Base-by-base conservation (phyloP, 2,888 invertebrate genomes). In the Caenorhabditis zanzibari region DNA sequence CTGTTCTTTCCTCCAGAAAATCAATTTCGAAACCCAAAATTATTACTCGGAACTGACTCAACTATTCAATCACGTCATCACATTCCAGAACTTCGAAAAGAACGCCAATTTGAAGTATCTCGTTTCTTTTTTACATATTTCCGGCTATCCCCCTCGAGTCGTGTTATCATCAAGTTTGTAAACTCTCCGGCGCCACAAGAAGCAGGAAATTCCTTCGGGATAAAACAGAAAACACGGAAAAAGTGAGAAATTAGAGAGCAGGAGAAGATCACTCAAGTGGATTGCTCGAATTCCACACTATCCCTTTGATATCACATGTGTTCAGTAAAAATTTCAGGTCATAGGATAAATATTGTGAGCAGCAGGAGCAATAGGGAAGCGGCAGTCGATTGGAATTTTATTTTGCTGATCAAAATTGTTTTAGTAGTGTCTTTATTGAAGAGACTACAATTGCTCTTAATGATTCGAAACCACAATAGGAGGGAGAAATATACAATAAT, bases 231-330 rank as follows among this genome's bases (percentile, higher is more conserved):
- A 64, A 54, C 32, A 63, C 35, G 41, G 32, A 7, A 32, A 32
- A 74, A n/a, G 52, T 41, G 47, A 64, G 49, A 24, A 41, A 41
- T 41, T 41, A 56, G 26, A 69, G 56, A 56, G 56, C 64, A 64
- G 24, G 44, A 38, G 22, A 22, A 24, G 56, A 44, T 22, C 41
- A 49, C 14, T 4, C 47, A 32, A 61, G 35, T 28, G 58, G 68
- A 76, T 76, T 59, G 49, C 68, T 76, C 76, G 22, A 68, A 76
- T 76, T 76, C 76, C 76, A 56, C 59, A 52, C n/a, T 41, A 74
- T 64, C 64, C 19, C 74, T 68, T 68, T 44, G 64, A 52, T 74
- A 74, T 74, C 63, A 73, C 73, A 64, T 64, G 73, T 73, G 73
- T 73, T 64, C 64, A 26, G 22, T 64, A 9, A 52, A 63, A 26